Evolutionary conservation across 2,797 vertebrate genomes (phyloP), one percentile per base, ranked within the genome.

Genomic region (Orientallactaga sibirica): DNA sequence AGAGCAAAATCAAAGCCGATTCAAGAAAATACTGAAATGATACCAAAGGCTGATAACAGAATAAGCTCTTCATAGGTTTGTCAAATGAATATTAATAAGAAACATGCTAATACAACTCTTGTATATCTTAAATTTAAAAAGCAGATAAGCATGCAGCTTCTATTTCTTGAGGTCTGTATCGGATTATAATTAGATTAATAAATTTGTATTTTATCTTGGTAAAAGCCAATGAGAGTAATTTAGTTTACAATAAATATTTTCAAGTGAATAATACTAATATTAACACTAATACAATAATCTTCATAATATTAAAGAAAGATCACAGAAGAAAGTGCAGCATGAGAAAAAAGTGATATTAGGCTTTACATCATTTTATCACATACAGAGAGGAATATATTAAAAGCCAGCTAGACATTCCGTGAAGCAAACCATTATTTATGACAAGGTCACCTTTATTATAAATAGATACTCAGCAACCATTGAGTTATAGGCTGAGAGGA

Each of bases 381-480:
- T 83, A 96, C 68, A 92, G 77, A 92, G 48, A 85, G 84, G 37
- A 67, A 92, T 61, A 85, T 75, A 83, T 94, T 88, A 95, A 71
- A 52, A n/a, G n/a, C 27, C 11, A 64, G 48, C 52, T 75, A 91
- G 81, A 71, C 33, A 67, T 77, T 94, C 73, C 88, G 71, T 24
- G 27, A 67, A 86, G 62, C 37, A 93, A 94, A 81, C n/a, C 41
- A 66, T 94, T 92, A 90, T 91, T 96, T 94, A 94, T 86, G 84
- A 94, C 77, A 94, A 94, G 94, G 88, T 97, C 94, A 96, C 90
- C 88, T 92, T 96, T 78, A n/a, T 55, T 94, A 9, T 70, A 90
- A 90, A 88, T 16, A 95, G 76, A 66, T 91, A 70, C n/a, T 66
- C 37, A 87, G 82, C 67, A 88, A 61, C 8, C 37, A 68, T 2